Conservation (phyloP, 2,113 vertebrate genomes). For the Recurvirostra avosetta region DNA sequence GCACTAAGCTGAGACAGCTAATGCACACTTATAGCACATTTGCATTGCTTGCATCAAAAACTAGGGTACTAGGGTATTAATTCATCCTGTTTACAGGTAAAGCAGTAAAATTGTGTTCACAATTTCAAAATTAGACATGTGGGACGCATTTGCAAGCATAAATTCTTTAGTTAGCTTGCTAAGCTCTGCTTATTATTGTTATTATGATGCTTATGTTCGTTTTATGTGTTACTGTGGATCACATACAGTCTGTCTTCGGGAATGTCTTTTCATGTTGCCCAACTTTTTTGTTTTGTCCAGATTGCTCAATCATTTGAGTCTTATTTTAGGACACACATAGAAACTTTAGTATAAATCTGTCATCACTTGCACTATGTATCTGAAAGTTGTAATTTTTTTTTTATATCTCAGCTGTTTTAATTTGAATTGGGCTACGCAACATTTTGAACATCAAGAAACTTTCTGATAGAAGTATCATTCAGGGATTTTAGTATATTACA, state of each 20-base stretch:
- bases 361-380: neutral
- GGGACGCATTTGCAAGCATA: neutral
- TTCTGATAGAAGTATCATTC: neutral
- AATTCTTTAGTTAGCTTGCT: neutral
- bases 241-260: neutral
- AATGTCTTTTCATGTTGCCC: neutral
- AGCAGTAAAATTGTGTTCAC: neutral
- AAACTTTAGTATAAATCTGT: neutral
- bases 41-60: neutral
- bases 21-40: neutral
- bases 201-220: neutral
- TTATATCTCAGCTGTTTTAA: neutral
- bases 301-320: neutral
- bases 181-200: neutral
- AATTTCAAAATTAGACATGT: neutral
- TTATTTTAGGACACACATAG: neutral
- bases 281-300: neutral
- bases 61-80: neutral
- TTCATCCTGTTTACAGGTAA: neutral
- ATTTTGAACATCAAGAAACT: neutral
- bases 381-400: neutral
- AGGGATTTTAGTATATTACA: neutral
- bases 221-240: neutral
- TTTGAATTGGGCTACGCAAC: neutral
- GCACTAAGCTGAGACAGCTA: neutral